Evolutionary conservation across 2,888 invertebrate species (phyloP).

Genomic region (Cloeon dipterum): DNA sequence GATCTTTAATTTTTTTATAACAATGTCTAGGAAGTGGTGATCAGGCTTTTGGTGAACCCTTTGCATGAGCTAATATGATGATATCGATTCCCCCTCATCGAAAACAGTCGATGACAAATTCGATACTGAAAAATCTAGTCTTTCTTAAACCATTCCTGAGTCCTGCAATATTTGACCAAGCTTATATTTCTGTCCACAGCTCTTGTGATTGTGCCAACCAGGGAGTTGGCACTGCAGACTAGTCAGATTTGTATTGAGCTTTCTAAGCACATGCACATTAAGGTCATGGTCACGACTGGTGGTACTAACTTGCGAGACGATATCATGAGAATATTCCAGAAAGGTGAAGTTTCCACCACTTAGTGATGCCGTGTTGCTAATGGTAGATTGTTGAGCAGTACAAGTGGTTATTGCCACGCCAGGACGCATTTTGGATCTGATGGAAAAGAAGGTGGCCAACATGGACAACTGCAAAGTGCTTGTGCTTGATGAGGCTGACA

Average conservation of each 20-base stretch:
- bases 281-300: conserved; percentile 99
- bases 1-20: no score
- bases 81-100: conserved; percentile 3
- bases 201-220: conserved; percentile 91
- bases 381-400: no score
- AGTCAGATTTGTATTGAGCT: conserved; percentile 99
- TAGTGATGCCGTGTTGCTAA: no score
- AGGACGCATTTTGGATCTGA: conserved; percentile 95
- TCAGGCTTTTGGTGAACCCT: not conserved
- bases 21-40: no score
- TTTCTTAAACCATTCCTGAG: not conserved
- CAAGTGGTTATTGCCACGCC: conserved; percentile 99
- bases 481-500: conserved; percentile 97
- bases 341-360: conserved; percentile 34
- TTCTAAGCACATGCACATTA: conserved; percentile 88
- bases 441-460: conserved; percentile 90
- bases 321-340: conserved; percentile 97
- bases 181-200: conserved; percentile 25
- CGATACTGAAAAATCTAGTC: conserved; percentile 6
- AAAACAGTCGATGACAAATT: conserved; percentile 7
- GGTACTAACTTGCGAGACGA: conserved; percentile 95
- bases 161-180: not conserved
- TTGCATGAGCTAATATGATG: not conserved
- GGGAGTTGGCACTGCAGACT: conserved; percentile 96
- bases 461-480: conserved; percentile 92